Base-by-base conservation (phyloP, 2,113 vertebrate species). In the Ancistrus triradiatus region DNA sequence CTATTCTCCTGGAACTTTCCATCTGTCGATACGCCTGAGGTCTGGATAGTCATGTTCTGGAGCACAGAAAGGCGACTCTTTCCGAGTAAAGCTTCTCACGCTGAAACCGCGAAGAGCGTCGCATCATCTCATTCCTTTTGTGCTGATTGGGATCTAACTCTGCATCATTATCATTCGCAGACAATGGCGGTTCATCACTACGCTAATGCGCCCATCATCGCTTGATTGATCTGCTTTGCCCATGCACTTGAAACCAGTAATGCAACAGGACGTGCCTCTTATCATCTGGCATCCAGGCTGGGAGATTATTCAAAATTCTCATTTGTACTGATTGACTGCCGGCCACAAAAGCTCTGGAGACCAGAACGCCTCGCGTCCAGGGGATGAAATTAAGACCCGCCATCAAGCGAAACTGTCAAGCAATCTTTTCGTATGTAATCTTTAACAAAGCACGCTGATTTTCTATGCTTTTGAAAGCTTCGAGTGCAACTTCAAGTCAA, bases 91-190 rank as follows among this genome's bases (percentile, higher is more conserved):
- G 11, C 14, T 28, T 46, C 27, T 63, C 35, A 28, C 48, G n/a
- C n/a, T n/a, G n/a, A n/a, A n/a, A 31, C 10, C 22, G 21, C 15
- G 10, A 27, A 2, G 56, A 27, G 13, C 24, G 31, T 70, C 59
- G 24, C 67, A 67, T 65, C 70, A 68, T 78, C 68, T 75, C 59
- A 52, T 57, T 74, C 57, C 47, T 69, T 67, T 66, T 57, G 42
- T 11, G n/a, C 38, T 63, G 47, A 47, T 47, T 76, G 51, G 63
- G 49, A 60, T 72, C 42, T 25, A 60, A 60, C 46, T 25, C 62
- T 25, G 47, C 19, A 21, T 47, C 55, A 68, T 67, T 61, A 72
- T 59, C 33, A 56, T 51, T 48, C 44, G 60, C 51, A 62, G 46
- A 61, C 69, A 76, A 66, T 66, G 42, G 52, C 58, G 37, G 60